A percentile compares a stretch with the other conserved stretches of the same genome.
Conservation (phyloP, 2,888 invertebrate genomes). For the Nudaria mundana region DNA sequence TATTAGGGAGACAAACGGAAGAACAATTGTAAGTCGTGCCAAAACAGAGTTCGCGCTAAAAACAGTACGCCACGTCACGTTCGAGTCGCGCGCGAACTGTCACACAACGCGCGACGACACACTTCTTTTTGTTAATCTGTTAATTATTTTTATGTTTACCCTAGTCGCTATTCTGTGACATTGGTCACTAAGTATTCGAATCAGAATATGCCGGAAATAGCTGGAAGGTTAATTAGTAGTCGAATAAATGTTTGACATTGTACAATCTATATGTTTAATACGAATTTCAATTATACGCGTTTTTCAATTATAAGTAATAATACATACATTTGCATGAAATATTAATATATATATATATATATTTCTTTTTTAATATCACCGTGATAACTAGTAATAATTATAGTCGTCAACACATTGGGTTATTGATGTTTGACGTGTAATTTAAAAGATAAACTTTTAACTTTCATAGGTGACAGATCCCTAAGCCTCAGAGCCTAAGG, state of each 20-base stretch:
- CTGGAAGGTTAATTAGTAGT: slow-evolving; percentile 1
- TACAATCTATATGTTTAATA: not conserved
- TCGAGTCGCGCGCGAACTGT: slow-evolving; percentile 42
- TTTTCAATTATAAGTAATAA: too few relatives aligned
- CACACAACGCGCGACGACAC: slow-evolving; percentile 32
- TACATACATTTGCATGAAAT: too few relatives aligned
- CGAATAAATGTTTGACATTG: slow-evolving; percentile 1
- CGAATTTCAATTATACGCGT: too few relatives aligned
- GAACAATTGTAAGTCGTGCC: slow-evolving; percentile 59
- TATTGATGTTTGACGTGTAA: too few relatives aligned
- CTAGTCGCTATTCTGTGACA: slow-evolving; percentile 24
- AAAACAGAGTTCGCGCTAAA: slow-evolving; percentile 68
- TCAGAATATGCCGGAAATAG: slow-evolving; percentile 1
- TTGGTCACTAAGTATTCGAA: slow-evolving; percentile 7
- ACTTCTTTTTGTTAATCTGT: slow-evolving; percentile 32
- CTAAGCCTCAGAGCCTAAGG: too few relatives aligned
- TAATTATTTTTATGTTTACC: slow-evolving; percentile 37
- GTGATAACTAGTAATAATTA: too few relatives aligned
- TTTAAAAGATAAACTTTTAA: too few relatives aligned
- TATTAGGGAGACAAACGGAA: slow-evolving; percentile 54
- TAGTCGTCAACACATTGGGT: too few relatives aligned
- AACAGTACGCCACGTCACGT: slow-evolving; percentile 62
- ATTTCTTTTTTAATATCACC: too few relatives aligned
- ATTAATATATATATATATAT: too few relatives aligned
- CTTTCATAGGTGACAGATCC: too few relatives aligned